Evolutionary conservation across 2,113 vertebrate genomes (phyloP).

Genomic region (Rhodinocichla rosea): DNA sequence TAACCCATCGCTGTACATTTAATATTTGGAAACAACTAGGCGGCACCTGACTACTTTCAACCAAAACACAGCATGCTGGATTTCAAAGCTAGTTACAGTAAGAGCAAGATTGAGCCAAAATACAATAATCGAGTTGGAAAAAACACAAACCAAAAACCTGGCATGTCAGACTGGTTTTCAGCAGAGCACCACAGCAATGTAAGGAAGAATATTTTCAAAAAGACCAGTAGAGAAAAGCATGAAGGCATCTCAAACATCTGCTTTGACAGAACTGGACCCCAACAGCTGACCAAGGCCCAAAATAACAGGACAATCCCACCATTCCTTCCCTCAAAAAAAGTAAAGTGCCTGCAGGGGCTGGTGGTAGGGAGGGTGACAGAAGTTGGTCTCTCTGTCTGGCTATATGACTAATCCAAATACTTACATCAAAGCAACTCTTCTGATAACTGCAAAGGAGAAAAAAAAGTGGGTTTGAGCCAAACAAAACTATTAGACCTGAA

Average conservation of each 20-base stretch:
- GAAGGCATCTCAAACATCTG: constrained; percentile 15
- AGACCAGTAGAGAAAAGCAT: background rate
- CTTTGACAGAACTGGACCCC: background rate
- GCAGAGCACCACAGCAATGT: background rate
- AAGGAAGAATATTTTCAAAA: background rate
- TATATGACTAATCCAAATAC: background rate
- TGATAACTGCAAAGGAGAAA: background rate
- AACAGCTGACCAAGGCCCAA: background rate
- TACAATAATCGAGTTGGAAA: background rate
- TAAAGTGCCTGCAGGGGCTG: background rate
- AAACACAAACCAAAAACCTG: background rate
- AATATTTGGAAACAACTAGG: background rate
- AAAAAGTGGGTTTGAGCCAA: background rate
- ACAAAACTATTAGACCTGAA: background rate
- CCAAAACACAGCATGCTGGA: background rate
- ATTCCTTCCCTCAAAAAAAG: background rate
- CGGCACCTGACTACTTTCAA: background rate
- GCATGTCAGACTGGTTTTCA: background rate
- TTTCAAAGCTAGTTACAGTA: background rate
- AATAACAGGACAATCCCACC: background rate
- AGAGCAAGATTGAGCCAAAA: background rate
- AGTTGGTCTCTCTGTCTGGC: background rate
- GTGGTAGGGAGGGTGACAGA: accelerated
- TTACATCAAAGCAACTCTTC: background rate
- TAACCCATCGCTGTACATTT: background rate